phyloP scores from a whole-genome alignment of 2,113 vertebrate species.

The Caretta caretta region DNA sequence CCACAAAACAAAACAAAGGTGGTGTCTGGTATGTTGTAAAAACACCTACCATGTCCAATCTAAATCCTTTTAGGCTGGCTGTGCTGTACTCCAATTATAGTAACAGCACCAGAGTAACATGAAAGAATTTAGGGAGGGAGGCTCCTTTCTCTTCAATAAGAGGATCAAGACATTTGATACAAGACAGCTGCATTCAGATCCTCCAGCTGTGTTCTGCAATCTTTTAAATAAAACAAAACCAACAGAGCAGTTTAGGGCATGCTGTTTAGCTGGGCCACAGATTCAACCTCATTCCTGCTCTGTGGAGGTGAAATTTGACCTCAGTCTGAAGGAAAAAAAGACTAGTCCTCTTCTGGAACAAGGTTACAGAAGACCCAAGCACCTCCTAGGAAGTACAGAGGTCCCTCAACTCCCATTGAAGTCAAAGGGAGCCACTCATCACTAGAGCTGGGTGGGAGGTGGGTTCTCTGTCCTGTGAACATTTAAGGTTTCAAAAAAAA shows the following conservation, averaged over 20 bases:
- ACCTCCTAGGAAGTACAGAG: not conserved
- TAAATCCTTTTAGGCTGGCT: not conserved
- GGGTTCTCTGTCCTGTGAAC: no score
- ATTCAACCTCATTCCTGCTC: not conserved
- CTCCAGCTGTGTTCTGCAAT: accelerated
- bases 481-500: no score
- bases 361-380: not conserved
- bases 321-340: not conserved
- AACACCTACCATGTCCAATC: not conserved
- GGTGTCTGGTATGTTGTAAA: not conserved
- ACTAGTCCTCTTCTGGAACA: not conserved
- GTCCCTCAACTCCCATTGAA: not conserved
- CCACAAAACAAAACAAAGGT: not conserved
- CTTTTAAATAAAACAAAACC: not conserved
- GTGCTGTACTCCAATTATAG: not conserved
- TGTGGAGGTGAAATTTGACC: not conserved
- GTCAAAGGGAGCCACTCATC: not conserved
- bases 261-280: not conserved
- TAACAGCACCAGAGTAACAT: not conserved
- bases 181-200: not conserved
- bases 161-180: not conserved
- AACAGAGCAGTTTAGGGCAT: not conserved
- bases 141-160: not conserved
- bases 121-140: conserved; percentile 45
- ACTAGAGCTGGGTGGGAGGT: no score